Evolutionary conservation across 2,888 invertebrate species (phyloP).

Genomic region (Drosophila monieri): DNA sequence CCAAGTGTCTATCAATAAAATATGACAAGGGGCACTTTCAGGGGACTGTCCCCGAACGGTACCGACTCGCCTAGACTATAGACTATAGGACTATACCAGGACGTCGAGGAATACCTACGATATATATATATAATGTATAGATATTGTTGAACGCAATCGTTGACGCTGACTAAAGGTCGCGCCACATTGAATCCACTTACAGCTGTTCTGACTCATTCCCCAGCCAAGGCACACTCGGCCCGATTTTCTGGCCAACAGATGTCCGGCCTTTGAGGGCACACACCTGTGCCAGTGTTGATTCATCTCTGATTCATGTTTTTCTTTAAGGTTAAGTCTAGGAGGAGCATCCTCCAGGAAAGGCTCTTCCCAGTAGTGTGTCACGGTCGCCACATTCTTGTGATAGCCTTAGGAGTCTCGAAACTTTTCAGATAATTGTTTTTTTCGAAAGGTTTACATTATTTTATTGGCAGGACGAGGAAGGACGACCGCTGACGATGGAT

Average conservation of each 20-base stretch:
- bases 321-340: not conserved
- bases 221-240: slow-evolving; percentile 27
- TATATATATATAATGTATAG: not conserved
- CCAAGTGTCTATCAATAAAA: slow-evolving; percentile 60
- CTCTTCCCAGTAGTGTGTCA: too few species aligned
- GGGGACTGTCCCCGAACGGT: slow-evolving; percentile 33
- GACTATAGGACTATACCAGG: slow-evolving; percentile 2
- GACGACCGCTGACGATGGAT: too few species aligned
- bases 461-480: not conserved
- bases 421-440: not conserved
- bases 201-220: slow-evolving; percentile 43
- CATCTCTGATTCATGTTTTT: slow-evolving; percentile 11
- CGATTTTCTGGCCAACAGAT: slow-evolving; percentile 13
- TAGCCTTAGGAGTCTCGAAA: not conserved
- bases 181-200: slow-evolving; percentile 21
- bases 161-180: slow-evolving; percentile 31
- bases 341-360: too few species aligned
- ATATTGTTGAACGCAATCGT: slow-evolving; percentile 8
- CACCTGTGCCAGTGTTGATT: slow-evolving; percentile 20
- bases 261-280: slow-evolving; percentile 34
- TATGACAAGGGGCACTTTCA: slow-evolving; percentile 50
- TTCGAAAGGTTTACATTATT: not conserved
- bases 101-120: slow-evolving; percentile 10
- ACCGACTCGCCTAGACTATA: not conserved
- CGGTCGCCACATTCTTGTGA: not conserved